Evolutionary conservation across 2,888 invertebrate genomes (phyloP).

Genomic region (Acleris holmiana): DNA sequence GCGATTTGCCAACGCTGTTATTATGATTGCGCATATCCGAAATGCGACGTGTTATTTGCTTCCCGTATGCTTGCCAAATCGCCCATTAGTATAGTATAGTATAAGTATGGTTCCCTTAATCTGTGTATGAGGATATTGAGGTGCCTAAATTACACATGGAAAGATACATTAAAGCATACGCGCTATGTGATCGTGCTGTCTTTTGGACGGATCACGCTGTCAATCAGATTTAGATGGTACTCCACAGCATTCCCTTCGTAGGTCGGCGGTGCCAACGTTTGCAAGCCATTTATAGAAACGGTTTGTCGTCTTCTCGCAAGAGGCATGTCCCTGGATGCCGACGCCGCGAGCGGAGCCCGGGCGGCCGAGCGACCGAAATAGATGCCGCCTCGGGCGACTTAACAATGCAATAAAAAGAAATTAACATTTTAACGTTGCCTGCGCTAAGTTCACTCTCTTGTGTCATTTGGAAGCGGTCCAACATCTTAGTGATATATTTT

Average conservation of each 20-base stretch:
- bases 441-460: slow-evolving; percentile 80
- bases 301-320: slow-evolving; percentile 80
- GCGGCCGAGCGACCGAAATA: slow-evolving; percentile 79
- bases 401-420: slow-evolving; percentile 85
- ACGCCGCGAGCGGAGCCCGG: slow-evolving; percentile 58
- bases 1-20: slow-evolving; percentile 57
- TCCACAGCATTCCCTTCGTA: slow-evolving; percentile 28
- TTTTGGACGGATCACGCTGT: slow-evolving; percentile 36
- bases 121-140: slow-evolving; percentile 8
- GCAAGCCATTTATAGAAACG: slow-evolving; percentile 77
- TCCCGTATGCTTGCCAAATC: slow-evolving; percentile 41
- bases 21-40: slow-evolving; percentile 67
- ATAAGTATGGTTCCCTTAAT: slow-evolving; percentile 2
- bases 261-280: slow-evolving; percentile 63
- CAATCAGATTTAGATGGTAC: slow-evolving; percentile 46
- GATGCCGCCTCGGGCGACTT: slow-evolving; percentile 75
- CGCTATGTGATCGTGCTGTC: slow-evolving; percentile 10
- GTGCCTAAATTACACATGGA: slow-evolving; percentile 10
- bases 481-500: slow-evolving; percentile 71
- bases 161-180: slow-evolving; percentile 5
- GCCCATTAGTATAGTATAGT: slow-evolving; percentile 9
- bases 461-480: slow-evolving; percentile 82
- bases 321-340: slow-evolving; percentile 73
- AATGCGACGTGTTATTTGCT: slow-evolving; percentile 53
- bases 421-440: slow-evolving; percentile 77